Evolutionary conservation across 2,113 vertebrate species (phyloP).

Genomic region (Pitta sordida): DNA sequence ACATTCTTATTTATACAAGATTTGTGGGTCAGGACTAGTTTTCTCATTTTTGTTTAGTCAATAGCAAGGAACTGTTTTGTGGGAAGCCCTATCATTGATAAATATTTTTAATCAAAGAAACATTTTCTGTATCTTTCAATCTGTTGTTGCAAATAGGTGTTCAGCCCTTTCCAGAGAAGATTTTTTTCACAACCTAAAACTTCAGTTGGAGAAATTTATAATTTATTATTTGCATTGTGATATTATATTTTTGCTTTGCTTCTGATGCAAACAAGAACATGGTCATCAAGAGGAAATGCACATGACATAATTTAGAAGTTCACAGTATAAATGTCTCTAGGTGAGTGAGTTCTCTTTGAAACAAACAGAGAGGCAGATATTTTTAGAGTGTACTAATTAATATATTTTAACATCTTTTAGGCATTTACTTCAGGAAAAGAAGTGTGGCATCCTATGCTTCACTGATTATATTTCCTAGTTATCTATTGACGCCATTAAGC

Average conservation of each 20-base stretch:
- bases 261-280: background rate
- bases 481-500: background rate
- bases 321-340: background rate
- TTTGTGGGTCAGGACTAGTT: background rate
- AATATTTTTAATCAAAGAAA: constrained; percentile 13
- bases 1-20: background rate
- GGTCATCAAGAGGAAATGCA: background rate
- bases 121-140: background rate
- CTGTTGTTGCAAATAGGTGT: background rate
- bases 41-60: background rate
- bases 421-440: background rate
- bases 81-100: background rate
- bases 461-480: background rate
- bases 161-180: background rate
- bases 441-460: background rate
- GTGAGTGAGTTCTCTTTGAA: background rate
- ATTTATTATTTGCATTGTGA: background rate
- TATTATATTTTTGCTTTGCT: background rate
- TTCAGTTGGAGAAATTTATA: background rate
- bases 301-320: background rate
- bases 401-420: background rate
- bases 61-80: background rate
- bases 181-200: background rate
- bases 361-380: background rate
- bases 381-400: background rate